Evolutionary conservation across 2,113 vertebrate genomes (phyloP), one percentile per base, ranked within the genome.

Genomic region (Thunnus thynnus): DNA sequence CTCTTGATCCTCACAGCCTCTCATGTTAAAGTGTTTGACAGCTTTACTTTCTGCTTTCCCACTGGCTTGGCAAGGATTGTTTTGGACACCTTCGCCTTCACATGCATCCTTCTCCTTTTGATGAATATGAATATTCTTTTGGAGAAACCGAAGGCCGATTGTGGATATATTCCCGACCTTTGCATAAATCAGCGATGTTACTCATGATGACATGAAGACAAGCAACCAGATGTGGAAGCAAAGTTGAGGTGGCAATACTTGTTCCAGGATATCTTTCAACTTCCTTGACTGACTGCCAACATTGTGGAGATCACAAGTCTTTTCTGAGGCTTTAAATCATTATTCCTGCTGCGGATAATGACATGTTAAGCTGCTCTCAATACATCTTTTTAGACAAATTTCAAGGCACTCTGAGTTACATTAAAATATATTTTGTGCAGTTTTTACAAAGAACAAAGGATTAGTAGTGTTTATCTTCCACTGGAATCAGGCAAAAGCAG

Each of bases 191-290:
- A 87, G 0, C 51, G 62, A 46, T 75, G 55, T 78, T 84, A 79
- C n/a, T 86, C 76, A 71, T 20, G 68, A 85, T 84, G 78, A 89
- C 72, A 68, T 76, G 72, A 86, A 72, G 70, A 90, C 61, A 46
- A 86, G 71, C 75, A 68, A 51, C 85, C 90, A 89, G 85, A 92
- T 92, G 87, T 89, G 36, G 41, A 78, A 60, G 47, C 57, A 69
- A 58, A 65, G 68, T 64, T 2, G 61, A 75, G 44, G 65, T 85
- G 72, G 66, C 62, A 56, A 62, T 72, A 78, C 71, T 62, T 82
- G 84, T 82, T 86, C 86, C 86, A 85, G 76, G 80, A 86, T 78
- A 71, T 76, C 76, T 78, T 86, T 89, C 65, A 89, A 46, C 76
- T 86, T 85, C 57, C 77, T 83, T 10, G 54, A 71, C 64, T 62